These are phyloP conservation scores for Hestina assimilis DNA, from an alignment of 1,140 invertebrate species.

Conservation along the genomic window DNA sequence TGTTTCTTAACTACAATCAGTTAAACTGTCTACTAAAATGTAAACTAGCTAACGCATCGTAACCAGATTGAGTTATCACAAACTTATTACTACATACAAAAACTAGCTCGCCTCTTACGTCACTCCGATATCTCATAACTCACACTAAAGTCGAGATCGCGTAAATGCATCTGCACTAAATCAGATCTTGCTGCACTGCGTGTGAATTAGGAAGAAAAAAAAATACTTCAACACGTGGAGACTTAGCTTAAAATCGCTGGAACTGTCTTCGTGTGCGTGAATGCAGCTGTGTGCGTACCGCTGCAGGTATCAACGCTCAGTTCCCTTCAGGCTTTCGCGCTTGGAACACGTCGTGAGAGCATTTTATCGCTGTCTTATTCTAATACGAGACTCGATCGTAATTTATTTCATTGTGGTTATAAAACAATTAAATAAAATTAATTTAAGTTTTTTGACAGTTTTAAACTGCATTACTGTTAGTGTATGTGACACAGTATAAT, in stretches of 20 bases:
- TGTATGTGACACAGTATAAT: background rate
- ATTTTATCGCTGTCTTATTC: constrained; percentile 10
- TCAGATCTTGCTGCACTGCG: constrained; percentile 36
- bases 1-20: too few relatives aligned
- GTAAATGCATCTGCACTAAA: constrained; percentile 24
- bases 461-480: too few relatives aligned
- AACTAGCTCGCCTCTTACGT: too few relatives aligned
- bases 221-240: constrained; percentile 46
- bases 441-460: too few relatives aligned
- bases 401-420: constrained; percentile 8
- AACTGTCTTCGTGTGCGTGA: constrained; percentile 40
- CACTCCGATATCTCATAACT: constrained; percentile 4
- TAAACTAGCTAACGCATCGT: too few relatives aligned
- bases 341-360: constrained; percentile 30
- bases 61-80: too few relatives aligned
- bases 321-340: constrained; percentile 54
- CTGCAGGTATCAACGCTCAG: constrained; percentile 70
- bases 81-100: too few relatives aligned
- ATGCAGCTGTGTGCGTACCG: constrained; percentile 59
- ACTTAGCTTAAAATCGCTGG: constrained; percentile 56
- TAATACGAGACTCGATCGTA: constrained; percentile 20
- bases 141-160: constrained; percentile 11
- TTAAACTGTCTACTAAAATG: too few relatives aligned
- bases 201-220: constrained; percentile 36
- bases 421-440: too few relatives aligned